A percentile compares a stretch with the other conserved stretches of the same genome.
phyloP scores from a whole-genome alignment of 1,140 invertebrate species.

The Drosophila triauraria region DNA sequence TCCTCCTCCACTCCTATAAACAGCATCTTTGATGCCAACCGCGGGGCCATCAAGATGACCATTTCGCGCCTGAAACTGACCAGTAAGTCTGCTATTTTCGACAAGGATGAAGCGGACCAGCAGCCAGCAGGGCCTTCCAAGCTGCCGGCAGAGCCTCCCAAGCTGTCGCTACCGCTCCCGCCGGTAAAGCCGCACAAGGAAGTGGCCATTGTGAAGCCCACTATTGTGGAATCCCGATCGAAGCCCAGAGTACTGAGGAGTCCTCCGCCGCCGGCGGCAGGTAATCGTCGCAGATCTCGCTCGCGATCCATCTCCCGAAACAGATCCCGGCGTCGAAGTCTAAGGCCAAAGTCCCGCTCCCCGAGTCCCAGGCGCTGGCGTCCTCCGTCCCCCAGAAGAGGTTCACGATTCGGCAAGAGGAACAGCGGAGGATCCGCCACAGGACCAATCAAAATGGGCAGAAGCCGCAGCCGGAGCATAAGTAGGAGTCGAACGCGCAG shows the following conservation, averaged over 20 bases:
- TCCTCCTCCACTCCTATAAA: conserved; percentile 52
- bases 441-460: conserved; percentile 10
- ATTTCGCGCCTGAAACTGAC: conserved; percentile 76
- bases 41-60: conserved; percentile 78
- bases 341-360: conserved; percentile 53
- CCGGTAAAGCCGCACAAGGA: conserved; percentile 49
- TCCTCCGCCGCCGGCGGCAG: not conserved
- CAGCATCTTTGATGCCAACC: conserved; percentile 79
- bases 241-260: conserved; percentile 38
- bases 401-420: conserved; percentile 11
- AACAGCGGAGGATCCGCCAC: conserved; percentile 4
- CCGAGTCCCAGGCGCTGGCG: conserved; percentile 64
- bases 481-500: conserved; percentile 66
- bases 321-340: conserved; percentile 41
- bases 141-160: conserved; percentile 32
- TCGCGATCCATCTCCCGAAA: conserved; percentile 60
- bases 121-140: conserved; percentile 12
- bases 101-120: conserved; percentile 61
- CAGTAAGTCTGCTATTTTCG: conserved; percentile 71
- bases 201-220: conserved; percentile 80
- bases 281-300: conserved; percentile 38
- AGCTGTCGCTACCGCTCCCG: conserved; percentile 7
- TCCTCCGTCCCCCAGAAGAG: conserved; percentile 44
- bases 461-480: conserved; percentile 57
- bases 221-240: conserved; percentile 67